Evolutionary conservation across 2,113 vertebrate genomes (phyloP).

Genomic region (Pollimyrus isidori): DNA sequence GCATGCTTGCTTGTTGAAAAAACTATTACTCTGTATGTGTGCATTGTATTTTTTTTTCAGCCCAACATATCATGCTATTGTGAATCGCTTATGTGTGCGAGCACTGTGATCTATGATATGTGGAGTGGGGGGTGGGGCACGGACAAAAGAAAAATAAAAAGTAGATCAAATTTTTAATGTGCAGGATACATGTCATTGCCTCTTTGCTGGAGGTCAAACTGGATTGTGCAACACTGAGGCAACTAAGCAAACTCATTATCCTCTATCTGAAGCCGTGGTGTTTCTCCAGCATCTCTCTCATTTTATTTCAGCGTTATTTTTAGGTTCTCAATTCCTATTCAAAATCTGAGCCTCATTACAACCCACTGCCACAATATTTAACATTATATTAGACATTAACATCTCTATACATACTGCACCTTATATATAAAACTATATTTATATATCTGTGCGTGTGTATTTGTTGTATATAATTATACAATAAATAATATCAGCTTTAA

Average conservation of each 20-base stretch:
- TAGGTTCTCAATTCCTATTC: neutral
- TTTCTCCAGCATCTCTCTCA: neutral
- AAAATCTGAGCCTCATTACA: neutral
- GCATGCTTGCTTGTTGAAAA: neutral
- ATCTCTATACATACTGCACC: neutral
- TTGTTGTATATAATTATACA: neutral
- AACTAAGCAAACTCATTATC: neutral
- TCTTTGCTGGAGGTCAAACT: neutral
- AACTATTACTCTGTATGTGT: neutral
- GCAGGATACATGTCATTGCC: neutral
- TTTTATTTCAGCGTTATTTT: neutral
- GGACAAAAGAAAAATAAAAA: neutral
- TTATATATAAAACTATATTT: neutral
- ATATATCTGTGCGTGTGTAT: neutral
- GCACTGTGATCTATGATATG: neutral
- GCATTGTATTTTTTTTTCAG: too few relatives aligned
- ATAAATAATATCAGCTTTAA: neutral
- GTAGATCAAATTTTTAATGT: constrained; percentile 2
- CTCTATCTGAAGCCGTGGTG: neutral
- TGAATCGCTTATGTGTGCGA: neutral
- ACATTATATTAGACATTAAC: neutral
- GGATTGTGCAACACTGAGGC: neutral
- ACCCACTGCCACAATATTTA: neutral
- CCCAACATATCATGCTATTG: neutral
- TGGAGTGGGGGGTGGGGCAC: neutral